A percentile compares a stretch with the other conserved stretches of the same genome.
Evolutionary conservation across 1,140 invertebrate genomes (phyloP).

Genomic region (Bicyclus anynana): DNA sequence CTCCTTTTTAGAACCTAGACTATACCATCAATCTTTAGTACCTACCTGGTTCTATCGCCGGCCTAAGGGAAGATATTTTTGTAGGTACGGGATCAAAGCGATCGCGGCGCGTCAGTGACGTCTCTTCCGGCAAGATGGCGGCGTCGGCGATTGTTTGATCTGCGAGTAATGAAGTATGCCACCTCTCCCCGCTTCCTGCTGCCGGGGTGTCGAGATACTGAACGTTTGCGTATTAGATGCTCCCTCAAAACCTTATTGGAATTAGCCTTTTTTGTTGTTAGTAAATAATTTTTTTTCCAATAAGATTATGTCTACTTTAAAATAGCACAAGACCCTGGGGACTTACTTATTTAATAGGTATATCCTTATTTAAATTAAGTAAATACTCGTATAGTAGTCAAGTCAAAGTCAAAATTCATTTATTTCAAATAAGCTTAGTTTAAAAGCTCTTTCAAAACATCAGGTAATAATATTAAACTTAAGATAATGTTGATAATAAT

Average conservation of each 20-base stretch:
- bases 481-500: too few relatives aligned
- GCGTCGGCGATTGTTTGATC: constrained; percentile 69
- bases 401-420: too few relatives aligned
- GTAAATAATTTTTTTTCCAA: neutral
- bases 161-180: constrained; percentile 72
- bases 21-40: too few relatives aligned
- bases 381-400: too few relatives aligned
- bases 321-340: too few relatives aligned
- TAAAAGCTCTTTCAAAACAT: too few relatives aligned
- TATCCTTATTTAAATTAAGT: too few relatives aligned
- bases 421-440: too few relatives aligned
- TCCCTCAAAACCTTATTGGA: constrained; percentile 25
- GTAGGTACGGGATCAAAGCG: constrained; percentile 60
- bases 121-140: constrained; percentile 73
- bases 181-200: constrained; percentile 64
- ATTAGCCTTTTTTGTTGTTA: constrained; percentile 15
- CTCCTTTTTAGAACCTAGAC: too few relatives aligned
- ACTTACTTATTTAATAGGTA: too few relatives aligned
- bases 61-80: constrained; percentile 53
- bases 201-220: constrained; percentile 64
- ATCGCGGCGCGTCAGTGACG: constrained; percentile 62
- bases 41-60: neutral
- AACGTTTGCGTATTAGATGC: constrained; percentile 51
- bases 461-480: too few relatives aligned
- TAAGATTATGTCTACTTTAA: too few relatives aligned